Conservation (phyloP, 2,888 invertebrate species). For the Tetragonula carbonaria region DNA sequence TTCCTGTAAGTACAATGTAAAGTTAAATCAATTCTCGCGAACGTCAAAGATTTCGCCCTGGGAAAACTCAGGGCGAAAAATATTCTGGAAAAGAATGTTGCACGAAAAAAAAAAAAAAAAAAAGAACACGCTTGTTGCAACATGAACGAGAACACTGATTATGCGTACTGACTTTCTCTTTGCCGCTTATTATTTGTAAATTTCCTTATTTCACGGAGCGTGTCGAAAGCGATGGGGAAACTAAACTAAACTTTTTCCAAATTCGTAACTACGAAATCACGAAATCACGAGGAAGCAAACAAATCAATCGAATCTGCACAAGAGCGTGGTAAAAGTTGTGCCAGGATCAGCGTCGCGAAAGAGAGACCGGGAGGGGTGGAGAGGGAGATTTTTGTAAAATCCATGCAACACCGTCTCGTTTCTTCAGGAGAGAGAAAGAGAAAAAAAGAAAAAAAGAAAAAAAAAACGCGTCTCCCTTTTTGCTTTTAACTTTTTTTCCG, state of each 20-base stretch:
- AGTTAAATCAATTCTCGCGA: neutral
- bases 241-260: neutral
- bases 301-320: neutral
- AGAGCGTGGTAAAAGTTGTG: neutral
- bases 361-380: too few relatives aligned
- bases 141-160: neutral
- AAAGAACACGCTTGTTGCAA: neutral
- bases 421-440: neutral
- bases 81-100: neutral
- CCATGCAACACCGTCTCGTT: neutral
- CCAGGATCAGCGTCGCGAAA: neutral
- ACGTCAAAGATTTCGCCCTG: neutral
- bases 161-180: neutral
- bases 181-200: neutral
- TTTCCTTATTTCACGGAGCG: neutral
- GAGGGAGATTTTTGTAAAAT: too few relatives aligned
- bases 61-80: neutral
- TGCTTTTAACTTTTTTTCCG: neutral
- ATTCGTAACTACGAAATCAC: neutral
- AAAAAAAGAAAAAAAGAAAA: neutral
- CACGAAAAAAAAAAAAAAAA: neutral
- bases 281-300: neutral
- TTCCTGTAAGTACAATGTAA: neutral
- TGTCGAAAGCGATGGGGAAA: neutral
- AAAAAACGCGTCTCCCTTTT: neutral